Evolutionary conservation across 1,140 invertebrate species (phyloP).

Genomic region (Drosophila bifasciata): DNA sequence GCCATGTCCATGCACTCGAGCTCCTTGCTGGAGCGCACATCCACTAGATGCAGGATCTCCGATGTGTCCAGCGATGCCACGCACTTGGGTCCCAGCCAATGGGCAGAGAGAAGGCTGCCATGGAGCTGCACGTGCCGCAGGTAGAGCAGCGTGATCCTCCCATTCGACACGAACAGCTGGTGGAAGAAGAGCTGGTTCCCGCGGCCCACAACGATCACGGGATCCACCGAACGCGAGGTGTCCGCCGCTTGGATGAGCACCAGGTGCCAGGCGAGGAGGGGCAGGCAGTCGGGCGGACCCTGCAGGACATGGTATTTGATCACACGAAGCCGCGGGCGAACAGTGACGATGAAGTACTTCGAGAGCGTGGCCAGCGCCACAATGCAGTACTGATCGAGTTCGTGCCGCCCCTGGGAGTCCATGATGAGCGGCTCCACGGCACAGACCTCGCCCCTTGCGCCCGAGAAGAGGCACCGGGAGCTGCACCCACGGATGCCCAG

Average conservation of each 20-base stretch:
- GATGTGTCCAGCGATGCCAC: slow-evolving; percentile 93
- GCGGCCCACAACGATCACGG: slow-evolving; percentile 93
- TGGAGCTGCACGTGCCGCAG: slow-evolving; percentile 89
- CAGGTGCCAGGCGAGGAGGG: slow-evolving; percentile 96
- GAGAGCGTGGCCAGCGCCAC: slow-evolving; percentile 97
- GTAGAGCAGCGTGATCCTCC: slow-evolving; percentile 79
- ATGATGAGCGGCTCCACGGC: slow-evolving; percentile 93
- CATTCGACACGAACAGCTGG: slow-evolving; percentile 78
- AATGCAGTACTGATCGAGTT: slow-evolving; percentile 90
- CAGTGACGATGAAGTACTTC: slow-evolving; percentile 94
- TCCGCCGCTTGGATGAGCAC: slow-evolving; percentile 92
- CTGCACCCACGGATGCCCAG: slow-evolving; percentile 95
- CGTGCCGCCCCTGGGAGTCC: slow-evolving; percentile 88
- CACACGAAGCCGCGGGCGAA: slow-evolving; percentile 89
- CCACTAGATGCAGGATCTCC: slow-evolving; percentile 94
- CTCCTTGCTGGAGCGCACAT: slow-evolving; percentile 94
- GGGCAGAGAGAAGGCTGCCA: slow-evolving; percentile 89
- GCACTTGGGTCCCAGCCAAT: slow-evolving; percentile 95
- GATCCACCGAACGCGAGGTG: slow-evolving; percentile 90
- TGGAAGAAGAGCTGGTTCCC: slow-evolving; percentile 93
- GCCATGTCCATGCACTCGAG: slow-evolving; percentile 93
- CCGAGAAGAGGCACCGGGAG: slow-evolving; percentile 95
- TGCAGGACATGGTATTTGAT: slow-evolving; percentile 85
- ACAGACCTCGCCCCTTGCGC: slow-evolving; percentile 96
- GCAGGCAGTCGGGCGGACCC: slow-evolving; percentile 89